These are phyloP conservation scores for Drosophila barbarae DNA, from an alignment of 2,888 invertebrate genomes.

Conservation along the genomic window DNA sequence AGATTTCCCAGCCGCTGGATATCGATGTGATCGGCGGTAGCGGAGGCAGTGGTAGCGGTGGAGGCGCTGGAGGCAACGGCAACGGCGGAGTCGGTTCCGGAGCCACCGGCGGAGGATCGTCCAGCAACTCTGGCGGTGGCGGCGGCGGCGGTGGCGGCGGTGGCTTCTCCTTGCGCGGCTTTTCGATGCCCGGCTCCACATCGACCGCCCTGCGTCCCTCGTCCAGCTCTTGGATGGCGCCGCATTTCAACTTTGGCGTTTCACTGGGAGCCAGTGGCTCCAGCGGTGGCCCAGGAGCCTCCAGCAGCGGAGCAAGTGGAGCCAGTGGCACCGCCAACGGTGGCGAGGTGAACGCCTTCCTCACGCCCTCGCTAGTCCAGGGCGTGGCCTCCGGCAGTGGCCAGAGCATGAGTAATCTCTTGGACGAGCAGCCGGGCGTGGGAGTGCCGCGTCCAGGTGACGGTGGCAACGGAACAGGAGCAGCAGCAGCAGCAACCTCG, in stretches of 20 bases:
- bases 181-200: constrained; percentile 22
- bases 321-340: constrained; percentile 12
- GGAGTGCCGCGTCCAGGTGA: not conserved
- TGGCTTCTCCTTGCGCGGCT: constrained; percentile 4
- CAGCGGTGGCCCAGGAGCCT: not conserved
- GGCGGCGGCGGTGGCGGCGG: not conserved
- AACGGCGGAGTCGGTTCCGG: constrained; percentile 4
- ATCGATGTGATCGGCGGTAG: constrained; percentile 59
- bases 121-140: constrained; percentile 5
- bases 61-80: not conserved
- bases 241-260: constrained; percentile 52
- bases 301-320: constrained; percentile 7
- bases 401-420: constrained; percentile 52
- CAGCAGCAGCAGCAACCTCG: not conserved
- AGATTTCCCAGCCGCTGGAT: constrained; percentile 57
- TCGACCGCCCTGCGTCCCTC: constrained; percentile 55
- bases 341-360: constrained; percentile 46
- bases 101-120: not conserved
- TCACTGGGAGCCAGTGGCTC: constrained; percentile 4
- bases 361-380: constrained; percentile 45
- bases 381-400: constrained; percentile 36
- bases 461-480: not conserved
- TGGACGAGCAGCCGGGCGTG: constrained; percentile 54
- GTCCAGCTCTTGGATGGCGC: constrained; percentile 61
- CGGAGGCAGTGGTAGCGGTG: not conserved